Base-by-base conservation (phyloP, 2,797 vertebrate species). In the Selene dorsalis region DNA sequence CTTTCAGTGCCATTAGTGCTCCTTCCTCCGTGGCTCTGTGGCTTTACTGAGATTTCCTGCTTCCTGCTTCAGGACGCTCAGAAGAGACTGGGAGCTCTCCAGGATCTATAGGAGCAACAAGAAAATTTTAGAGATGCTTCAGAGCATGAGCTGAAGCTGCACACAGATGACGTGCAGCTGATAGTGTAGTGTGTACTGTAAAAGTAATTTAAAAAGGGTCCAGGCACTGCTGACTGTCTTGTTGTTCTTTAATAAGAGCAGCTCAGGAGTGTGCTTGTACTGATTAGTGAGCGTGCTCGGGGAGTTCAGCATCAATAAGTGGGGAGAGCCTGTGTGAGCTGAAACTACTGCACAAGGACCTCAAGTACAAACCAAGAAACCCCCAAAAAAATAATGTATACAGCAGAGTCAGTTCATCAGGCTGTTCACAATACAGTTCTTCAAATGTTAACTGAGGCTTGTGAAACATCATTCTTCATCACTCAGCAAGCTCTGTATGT, bases 61-160 rank as follows among this genome's bases (percentile, higher is more conserved):
- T 87, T 98, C 96, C 85, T 94, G 94, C 91, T 97, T 97, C 84
- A 99, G 89, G 48, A 96, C 95, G 10, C 91, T 96, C 14, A 98
- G 95, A 59, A 99, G 88, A 3, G 95, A 96, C 94, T 98, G 96
- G 3, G 97, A 99, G 85, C 96, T 98, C 91, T 98, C 96, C 92
- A 99, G 86, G 86, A 99, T 97, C 97, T 99, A 39, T 7, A 28
- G 53, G 17, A 38, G 30, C 1, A 53, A 39, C 24, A 24, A 4
- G 22, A 22, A 20, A 63, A 13, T 35, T 35, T 30, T 16, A 59
- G 1, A 63, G 24, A 35, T 41, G 10, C 13, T 26, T 6, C 12
- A 8, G 22, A 17, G 35, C 5, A 63, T 20, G 30, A 61, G 57
- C 17, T 24, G 35, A 73, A 66, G 41, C 16, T 60, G 11, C 16